A percentile compares a stretch with the other conserved stretches of the same genome.
phyloP scores from a whole-genome alignment of 1,140 invertebrate species.

The Cheumatopsyche charites region DNA sequence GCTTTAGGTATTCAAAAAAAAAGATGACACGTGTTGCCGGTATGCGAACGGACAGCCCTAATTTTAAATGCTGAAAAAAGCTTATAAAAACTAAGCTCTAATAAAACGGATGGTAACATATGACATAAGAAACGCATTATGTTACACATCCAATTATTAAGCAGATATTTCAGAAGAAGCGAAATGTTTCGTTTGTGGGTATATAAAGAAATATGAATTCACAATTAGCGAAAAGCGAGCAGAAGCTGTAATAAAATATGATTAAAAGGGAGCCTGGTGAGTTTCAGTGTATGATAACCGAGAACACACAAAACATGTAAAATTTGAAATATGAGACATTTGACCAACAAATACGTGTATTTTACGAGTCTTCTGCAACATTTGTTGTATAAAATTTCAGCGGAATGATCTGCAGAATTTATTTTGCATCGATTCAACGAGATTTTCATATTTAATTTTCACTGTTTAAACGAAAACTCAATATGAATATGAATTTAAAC shows the following conservation, averaged over 20 bases:
- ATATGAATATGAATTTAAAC: too few species aligned
- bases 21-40: conserved; percentile 18
- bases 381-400: too few species aligned
- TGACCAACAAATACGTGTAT: too few species aligned
- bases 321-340: conserved; percentile 4
- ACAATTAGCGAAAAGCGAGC: too few species aligned
- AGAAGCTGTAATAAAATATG: conserved; percentile 1
- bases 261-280: conserved; percentile 6
- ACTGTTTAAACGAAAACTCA: too few species aligned
- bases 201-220: not conserved
- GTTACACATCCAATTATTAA: not conserved
- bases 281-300: not conserved
- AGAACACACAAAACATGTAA: not conserved
- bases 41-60: conserved; percentile 24
- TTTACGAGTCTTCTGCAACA: too few species aligned
- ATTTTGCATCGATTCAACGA: too few species aligned
- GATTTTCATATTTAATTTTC: too few species aligned
- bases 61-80: conserved; percentile 26
- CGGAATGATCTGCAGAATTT: too few species aligned
- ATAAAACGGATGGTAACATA: not conserved
- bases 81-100: not conserved
- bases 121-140: conserved; percentile 25
- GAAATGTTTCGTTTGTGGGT: too few species aligned
- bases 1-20: conserved; percentile 7
- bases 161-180: too few species aligned